Base-by-base conservation (phyloP, 1,140 invertebrate genomes). In the Scaptomyza pallida region DNA sequence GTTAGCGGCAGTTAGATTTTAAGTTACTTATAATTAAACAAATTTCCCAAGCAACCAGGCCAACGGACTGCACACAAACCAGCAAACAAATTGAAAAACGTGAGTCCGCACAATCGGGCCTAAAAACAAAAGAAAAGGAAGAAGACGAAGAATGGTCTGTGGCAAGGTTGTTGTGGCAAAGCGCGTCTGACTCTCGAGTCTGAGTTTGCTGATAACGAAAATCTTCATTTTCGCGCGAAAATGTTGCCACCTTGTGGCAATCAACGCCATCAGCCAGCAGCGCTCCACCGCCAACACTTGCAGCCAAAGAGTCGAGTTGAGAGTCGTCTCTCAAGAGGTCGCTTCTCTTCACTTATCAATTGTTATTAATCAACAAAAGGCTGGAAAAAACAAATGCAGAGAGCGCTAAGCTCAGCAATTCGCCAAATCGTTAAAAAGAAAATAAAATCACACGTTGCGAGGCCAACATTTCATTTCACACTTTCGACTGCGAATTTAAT, bases 171-270 rank as follows among this genome's bases (percentile, higher is more conserved):
- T 26, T 30, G 26, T 30, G 26, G 26, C 26, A 30, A 30, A 8
- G 5, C 16, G 63, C 2, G 23, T 26, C 23, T 26, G 23, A 26
- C 5, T 5, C 23, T 23, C 54, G 43, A 52, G 63, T 59, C 61
- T 64, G 43, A 47, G 43, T 17, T 8, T 16, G 21, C 77, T 78
- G 82, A 88, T 86, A 88, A 86, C 78, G 62, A 80, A 88, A 86
- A 86, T 86, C 82, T 86, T 86, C 74, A 88, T 88, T 86, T 86
- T 86, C 71, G 83, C 82, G 82, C 82, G 82, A 86, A 86, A 86
- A 86, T 88, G 81, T 86, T 88, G 82, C 82, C 82, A 86, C 82
- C 78, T 86, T 68, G 78, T 83, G 67, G 76, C 70, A 89, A 86
- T 86, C 82, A 82, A 78, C 83, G 78, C 78, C 82, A 88, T 82